Conservation (phyloP, 2,888 invertebrate species). For the Crocallis elinguaria region DNA sequence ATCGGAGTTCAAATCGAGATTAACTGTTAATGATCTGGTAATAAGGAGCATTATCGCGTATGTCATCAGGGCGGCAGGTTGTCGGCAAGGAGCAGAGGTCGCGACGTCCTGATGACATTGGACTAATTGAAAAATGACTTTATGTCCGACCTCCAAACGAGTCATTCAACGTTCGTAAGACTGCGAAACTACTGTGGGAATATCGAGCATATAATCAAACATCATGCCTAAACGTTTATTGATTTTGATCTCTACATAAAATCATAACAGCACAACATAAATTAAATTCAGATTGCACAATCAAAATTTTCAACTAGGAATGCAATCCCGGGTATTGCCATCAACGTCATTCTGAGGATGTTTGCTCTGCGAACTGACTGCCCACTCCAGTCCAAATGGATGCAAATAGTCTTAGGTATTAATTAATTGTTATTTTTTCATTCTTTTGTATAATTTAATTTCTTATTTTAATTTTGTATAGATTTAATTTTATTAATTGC, state of each 20-base stretch:
- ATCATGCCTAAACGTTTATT: slow-evolving; percentile 75
- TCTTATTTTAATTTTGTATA: too few relatives aligned
- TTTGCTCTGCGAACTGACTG: too few relatives aligned
- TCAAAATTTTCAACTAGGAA: slow-evolving; percentile 81
- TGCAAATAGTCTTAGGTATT: too few relatives aligned
- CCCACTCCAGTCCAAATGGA: too few relatives aligned
- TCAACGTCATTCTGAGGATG: too few relatives aligned
- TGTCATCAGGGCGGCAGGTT: slow-evolving; percentile 15
- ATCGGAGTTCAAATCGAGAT: slow-evolving; percentile 40
- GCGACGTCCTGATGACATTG: slow-evolving; percentile 76
- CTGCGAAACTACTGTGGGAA: slow-evolving; percentile 63
- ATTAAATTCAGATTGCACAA: slow-evolving; percentile 78
- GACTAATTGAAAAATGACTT: slow-evolving; percentile 79
- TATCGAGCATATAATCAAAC: slow-evolving; percentile 39
- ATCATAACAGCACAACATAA: slow-evolving; percentile 53
- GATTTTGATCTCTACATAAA: slow-evolving; percentile 65
- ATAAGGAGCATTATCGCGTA: slow-evolving; percentile 54
- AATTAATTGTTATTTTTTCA: too few relatives aligned
- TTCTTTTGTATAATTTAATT: too few relatives aligned
- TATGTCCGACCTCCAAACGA: slow-evolving; percentile 68
- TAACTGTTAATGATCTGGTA: slow-evolving; percentile 44
- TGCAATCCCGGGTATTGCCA: slow-evolving; percentile 81
- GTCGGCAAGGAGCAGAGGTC: slow-evolving; percentile 61
- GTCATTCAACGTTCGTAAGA: slow-evolving; percentile 57
- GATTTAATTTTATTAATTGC: too few relatives aligned